Conservation (phyloP, 2,888 invertebrate genomes). For the Ochropleura plecta region DNA sequence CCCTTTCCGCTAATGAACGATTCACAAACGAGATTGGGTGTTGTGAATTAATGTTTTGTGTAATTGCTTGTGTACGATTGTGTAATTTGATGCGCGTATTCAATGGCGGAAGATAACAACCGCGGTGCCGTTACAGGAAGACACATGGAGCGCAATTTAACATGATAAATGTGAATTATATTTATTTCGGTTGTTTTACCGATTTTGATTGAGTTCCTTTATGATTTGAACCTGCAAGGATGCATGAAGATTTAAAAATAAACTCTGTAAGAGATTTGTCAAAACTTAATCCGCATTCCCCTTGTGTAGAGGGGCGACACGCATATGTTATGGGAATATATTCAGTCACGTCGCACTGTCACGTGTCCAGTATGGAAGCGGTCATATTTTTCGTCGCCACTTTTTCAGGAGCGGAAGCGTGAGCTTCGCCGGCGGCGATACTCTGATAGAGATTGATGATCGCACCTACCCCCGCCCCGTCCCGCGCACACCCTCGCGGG, state of each 20-base stretch:
- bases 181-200: slow-evolving; percentile 6
- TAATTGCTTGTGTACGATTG: slow-evolving; percentile 81
- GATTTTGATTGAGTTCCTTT: slow-evolving; percentile 17
- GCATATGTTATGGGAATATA: slow-evolving; percentile 58
- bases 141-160: slow-evolving; percentile 33
- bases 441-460: slow-evolving; percentile 90
- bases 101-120: slow-evolving; percentile 65
- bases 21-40: slow-evolving; percentile 83
- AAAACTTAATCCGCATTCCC: slow-evolving; percentile 39
- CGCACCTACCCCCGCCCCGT: slow-evolving; percentile 68
- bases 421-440: slow-evolving; percentile 76
- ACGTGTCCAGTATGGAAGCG: slow-evolving; percentile 76
- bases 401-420: slow-evolving; percentile 80
- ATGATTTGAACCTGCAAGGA: background rate
- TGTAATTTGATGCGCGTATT: slow-evolving; percentile 72
- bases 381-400: slow-evolving; percentile 84
- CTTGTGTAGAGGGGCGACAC: slow-evolving; percentile 33
- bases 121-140: slow-evolving; percentile 9
- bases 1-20: slow-evolving; percentile 84
- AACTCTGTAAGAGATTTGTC: slow-evolving; percentile 38
- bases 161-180: background rate
- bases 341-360: slow-evolving; percentile 66
- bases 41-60: slow-evolving; percentile 84
- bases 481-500: slow-evolving; percentile 73
- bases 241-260: slow-evolving; percentile 8